Evolutionary conservation across 2,797 vertebrate species (phyloP).

Genomic region (Gymnothorax javanicus): DNA sequence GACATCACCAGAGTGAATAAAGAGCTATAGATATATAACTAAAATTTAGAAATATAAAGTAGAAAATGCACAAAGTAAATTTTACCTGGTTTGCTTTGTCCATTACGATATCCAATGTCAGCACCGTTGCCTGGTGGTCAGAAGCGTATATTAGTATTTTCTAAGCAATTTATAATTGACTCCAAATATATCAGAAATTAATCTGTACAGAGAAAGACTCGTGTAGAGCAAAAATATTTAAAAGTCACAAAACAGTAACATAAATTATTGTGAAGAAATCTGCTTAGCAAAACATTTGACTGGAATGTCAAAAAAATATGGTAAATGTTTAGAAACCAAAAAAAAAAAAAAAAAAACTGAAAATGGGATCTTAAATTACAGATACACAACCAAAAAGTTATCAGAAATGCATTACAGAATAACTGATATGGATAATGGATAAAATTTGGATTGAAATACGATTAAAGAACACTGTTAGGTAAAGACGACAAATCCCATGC

Average conservation of each 20-base stretch:
- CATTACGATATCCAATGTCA: conserved; percentile 43
- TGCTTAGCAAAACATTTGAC: neutral
- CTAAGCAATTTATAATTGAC: neutral
- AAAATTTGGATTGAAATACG: neutral
- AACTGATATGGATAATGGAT: neutral
- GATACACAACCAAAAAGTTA: neutral
- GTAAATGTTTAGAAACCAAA: neutral
- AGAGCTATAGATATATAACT: too few species aligned
- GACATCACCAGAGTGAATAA: too few species aligned
- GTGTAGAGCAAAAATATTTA: neutral
- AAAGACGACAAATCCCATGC: neutral
- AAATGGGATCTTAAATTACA: neutral
- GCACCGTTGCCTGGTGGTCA: conserved; percentile 50
- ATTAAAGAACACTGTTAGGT: neutral
- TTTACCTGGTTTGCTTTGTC: conserved; percentile 59
- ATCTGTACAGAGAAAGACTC: neutral
- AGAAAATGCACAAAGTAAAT: neutral
- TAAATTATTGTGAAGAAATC: neutral
- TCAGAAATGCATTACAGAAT: neutral
- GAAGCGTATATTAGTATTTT: neutral
- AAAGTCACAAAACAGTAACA: neutral
- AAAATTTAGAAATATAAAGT: too few species aligned
- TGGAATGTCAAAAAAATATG: neutral
- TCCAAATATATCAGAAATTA: neutral
- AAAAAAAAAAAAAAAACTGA: neutral